These are phyloP conservation scores for Anthopleura sola DNA, from an alignment of 64 coral and sea anemone genomes.

Conservation along the genomic window DNA sequence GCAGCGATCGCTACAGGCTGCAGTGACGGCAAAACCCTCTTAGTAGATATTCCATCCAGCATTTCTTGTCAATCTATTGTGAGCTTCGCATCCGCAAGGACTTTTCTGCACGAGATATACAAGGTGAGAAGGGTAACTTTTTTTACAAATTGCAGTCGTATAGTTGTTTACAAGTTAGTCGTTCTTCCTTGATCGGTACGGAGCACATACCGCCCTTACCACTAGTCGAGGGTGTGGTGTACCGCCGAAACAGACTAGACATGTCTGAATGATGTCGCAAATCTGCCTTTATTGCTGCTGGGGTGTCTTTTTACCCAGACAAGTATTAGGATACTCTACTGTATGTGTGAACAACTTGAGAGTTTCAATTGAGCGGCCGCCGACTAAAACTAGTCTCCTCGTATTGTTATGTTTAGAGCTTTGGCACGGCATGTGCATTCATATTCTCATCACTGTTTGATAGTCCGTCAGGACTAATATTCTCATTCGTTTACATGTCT, in stretches of 20 bases:
- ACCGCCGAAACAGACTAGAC: conserved; percentile 6
- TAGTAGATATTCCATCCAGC: not conserved
- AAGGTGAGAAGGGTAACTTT: not conserved
- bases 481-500: not conserved
- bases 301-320: conserved; percentile 16
- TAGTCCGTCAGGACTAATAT: not conserved
- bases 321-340: not conserved
- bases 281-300: not conserved
- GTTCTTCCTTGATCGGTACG: not conserved
- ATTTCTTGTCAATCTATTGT: not conserved
- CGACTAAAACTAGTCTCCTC: not conserved
- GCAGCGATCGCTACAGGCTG: not conserved
- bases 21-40: not conserved
- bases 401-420: not conserved
- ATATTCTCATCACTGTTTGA: not conserved
- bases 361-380: not conserved
- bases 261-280: conserved; percentile 1
- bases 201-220: conserved; percentile 1
- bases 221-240: conserved; percentile 21
- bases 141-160: not conserved
- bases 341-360: not conserved
- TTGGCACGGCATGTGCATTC: not conserved
- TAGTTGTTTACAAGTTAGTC: not conserved
- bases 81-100: not conserved
- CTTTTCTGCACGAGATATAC: not conserved